A percentile compares a stretch with the other conserved stretches of the same genome.
Evolutionary conservation across 2,113 vertebrate species (phyloP).

Genomic region (Echinops telfairi): DNA sequence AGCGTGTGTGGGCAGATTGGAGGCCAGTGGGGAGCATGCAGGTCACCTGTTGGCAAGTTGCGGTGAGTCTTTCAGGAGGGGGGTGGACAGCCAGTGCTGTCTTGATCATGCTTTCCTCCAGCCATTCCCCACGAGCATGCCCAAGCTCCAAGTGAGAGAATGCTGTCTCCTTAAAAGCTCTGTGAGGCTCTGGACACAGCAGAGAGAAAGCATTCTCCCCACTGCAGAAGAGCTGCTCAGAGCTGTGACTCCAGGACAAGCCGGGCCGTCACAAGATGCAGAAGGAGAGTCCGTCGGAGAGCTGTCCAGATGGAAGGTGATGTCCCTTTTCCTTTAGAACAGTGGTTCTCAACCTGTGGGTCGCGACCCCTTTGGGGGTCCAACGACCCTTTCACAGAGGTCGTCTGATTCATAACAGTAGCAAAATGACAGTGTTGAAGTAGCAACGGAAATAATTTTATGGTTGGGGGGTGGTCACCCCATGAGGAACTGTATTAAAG

Average conservation of each 20-base stretch:
- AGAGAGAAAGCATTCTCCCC: not conserved
- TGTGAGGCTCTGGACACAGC: not conserved
- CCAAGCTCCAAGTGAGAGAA: not conserved
- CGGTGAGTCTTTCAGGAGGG: not conserved
- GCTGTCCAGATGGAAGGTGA: accelerated
- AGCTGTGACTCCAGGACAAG: not conserved
- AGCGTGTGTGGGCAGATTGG: not conserved
- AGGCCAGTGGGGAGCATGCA: not conserved
- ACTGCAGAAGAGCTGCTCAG: not conserved
- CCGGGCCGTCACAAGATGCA: not conserved
- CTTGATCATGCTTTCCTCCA: not conserved
- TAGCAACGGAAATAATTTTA: no score
- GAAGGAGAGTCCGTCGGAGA: not conserved
- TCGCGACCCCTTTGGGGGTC: no score
- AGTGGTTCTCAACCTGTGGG: no score
- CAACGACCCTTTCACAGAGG: no score
- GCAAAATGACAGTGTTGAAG: no score
- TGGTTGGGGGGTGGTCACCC: no score
- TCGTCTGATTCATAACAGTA: no score
- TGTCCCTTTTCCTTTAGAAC: not conserved
- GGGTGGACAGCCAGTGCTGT: not conserved
- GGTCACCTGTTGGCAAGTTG: not conserved
- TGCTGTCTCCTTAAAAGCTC: not conserved
- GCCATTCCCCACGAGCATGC: not conserved
- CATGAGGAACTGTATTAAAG: no score